A percentile compares a stretch with the other conserved stretches of the same genome.
Conservation (phyloP, 2,113 vertebrate genomes). For the Phyllopteryx taeniolatus region DNA sequence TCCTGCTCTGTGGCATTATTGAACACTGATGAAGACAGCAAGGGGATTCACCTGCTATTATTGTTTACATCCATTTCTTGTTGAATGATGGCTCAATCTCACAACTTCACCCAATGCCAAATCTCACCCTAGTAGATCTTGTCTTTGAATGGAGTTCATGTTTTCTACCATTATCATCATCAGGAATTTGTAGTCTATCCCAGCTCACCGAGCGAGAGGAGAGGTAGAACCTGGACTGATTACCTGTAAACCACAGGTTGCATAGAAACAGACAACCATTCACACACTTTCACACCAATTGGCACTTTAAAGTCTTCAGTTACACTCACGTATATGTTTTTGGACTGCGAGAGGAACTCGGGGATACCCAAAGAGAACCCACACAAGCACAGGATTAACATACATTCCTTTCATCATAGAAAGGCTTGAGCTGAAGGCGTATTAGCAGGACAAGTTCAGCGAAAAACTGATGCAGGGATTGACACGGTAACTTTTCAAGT, state of each 20-base stretch:
- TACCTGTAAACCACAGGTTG: neutral
- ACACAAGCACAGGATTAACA: no score
- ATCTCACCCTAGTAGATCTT: no score
- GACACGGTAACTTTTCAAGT: no score
- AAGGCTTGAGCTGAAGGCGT: neutral
- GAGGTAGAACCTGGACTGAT: neutral
- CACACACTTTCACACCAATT: neutral
- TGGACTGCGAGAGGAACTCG: neutral
- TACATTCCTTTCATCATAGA: neutral
- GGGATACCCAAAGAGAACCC: no score
- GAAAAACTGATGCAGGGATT: neutral
- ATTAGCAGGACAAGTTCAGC: neutral
- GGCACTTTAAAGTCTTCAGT: neutral
- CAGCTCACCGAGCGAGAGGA: neutral
- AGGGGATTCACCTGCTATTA: conserved; percentile 7
- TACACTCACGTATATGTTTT: neutral
- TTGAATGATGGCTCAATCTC: neutral
- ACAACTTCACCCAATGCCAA: neutral
- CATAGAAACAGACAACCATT: neutral
- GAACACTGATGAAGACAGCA: conserved; percentile 5
- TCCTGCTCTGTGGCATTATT: neutral
- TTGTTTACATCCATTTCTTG: conserved; percentile 6
- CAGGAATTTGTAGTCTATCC: neutral
- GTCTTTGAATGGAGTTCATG: neutral
- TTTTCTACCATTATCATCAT: neutral